A percentile compares a stretch with the other conserved stretches of the same genome.
These are phyloP conservation scores for Cecropterus lyciades DNA, from an alignment of 1,140 invertebrate genomes.

Conservation along the genomic window DNA sequence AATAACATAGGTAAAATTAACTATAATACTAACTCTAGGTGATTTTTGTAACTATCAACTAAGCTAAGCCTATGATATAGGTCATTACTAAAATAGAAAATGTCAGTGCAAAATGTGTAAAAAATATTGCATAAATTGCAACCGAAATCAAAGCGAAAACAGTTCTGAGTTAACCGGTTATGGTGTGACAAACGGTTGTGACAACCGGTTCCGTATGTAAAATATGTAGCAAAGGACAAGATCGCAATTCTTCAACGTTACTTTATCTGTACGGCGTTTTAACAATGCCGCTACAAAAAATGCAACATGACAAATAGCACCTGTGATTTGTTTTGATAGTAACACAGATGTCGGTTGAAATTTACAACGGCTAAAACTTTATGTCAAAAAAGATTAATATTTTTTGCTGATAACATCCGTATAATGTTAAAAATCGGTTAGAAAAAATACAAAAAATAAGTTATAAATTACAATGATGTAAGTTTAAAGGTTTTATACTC, in stretches of 20 bases:
- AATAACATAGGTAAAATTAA: no score
- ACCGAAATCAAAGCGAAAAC: no score
- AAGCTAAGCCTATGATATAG: no score
- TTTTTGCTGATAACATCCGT: background rate
- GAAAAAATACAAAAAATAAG: background rate
- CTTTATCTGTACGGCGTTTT: background rate
- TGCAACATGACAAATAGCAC: background rate
- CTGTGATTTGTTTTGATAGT: constrained; percentile 4
- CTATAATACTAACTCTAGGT: no score
- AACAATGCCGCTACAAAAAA: constrained; percentile 22
- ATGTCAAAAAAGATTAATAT: constrained; percentile 3
- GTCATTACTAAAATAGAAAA: no score
- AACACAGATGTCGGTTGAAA: background rate
- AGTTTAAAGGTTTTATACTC: background rate
- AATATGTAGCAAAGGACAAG: background rate
- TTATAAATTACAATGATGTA: background rate
- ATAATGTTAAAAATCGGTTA: background rate
- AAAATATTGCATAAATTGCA: no score
- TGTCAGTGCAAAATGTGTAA: no score
- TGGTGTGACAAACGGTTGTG: background rate
- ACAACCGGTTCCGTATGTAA: background rate
- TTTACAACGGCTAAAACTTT: background rate
- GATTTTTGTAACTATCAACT: no score
- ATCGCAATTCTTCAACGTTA: constrained; percentile 12
- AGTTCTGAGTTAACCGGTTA: no score